phyloP scores from a whole-genome alignment of 2,113 vertebrate species.

The Neotoma lepida region DNA sequence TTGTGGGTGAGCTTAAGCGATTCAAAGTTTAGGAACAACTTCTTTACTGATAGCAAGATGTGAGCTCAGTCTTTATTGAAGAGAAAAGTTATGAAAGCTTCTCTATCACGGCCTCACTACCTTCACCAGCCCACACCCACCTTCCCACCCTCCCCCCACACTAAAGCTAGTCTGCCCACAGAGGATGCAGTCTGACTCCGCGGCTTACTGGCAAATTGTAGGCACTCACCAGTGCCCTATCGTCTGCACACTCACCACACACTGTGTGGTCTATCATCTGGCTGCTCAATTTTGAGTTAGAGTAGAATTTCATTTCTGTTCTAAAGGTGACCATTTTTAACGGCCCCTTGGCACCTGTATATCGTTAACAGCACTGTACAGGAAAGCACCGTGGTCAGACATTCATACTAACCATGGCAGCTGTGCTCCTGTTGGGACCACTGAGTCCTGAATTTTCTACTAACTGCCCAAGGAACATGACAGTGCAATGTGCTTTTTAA shows the following conservation, averaged over 20 bases:
- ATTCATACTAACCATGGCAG: neutral
- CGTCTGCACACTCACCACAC: conserved; percentile 55
- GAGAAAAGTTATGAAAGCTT: conserved; percentile 73
- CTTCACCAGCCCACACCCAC: neutral
- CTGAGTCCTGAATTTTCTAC: neutral
- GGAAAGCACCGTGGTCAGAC: neutral
- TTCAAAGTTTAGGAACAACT: conserved; percentile 65
- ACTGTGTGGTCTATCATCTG: conserved; percentile 59
- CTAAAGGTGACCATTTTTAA: conserved; percentile 6
- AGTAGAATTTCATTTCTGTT: conserved; percentile 66
- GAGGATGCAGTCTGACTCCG: conserved; percentile 53
- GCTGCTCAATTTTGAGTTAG: conserved; percentile 57
- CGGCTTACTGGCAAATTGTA: conserved; percentile 62
- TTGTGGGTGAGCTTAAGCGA: conserved; percentile 77
- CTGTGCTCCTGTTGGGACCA: neutral
- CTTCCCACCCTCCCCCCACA: conserved; percentile 17
- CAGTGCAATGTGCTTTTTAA: neutral
- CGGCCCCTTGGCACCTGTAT: neutral
- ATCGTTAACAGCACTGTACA: neutral
- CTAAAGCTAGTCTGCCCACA: conserved; percentile 60
- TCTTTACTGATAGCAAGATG: conserved; percentile 64
- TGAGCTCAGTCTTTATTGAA: conserved; percentile 67
- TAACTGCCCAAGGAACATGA: neutral
- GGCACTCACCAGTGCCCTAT: conserved; percentile 64
- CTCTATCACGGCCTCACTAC: conserved; percentile 75